A percentile compares a stretch with the other conserved stretches of the same genome.
phyloP scores from a whole-genome alignment of 2,113 vertebrate genomes.

The Cephalopholis sonnerati region DNA sequence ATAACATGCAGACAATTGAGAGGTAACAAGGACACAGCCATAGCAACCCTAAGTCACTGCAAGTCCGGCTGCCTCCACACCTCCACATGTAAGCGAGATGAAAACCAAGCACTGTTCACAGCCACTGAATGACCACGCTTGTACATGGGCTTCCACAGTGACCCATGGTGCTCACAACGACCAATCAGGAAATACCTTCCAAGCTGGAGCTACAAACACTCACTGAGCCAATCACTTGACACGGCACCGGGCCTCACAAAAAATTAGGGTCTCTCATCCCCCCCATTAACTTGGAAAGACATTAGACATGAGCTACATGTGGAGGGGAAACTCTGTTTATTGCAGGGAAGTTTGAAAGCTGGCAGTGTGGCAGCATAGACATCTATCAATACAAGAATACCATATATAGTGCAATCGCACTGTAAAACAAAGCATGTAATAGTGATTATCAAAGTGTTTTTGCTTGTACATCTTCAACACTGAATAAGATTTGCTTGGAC shows the following conservation, averaged over 20 bases:
- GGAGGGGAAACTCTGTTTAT: slow-evolving; percentile 21
- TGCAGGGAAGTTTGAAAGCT: background rate
- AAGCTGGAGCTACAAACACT: slow-evolving; percentile 74
- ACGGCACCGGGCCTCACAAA: slow-evolving; percentile 19
- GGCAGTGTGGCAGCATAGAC: background rate
- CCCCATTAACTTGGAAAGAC: slow-evolving; percentile 23
- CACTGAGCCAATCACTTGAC: slow-evolving; percentile 68
- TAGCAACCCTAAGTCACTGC: slow-evolving; percentile 54
- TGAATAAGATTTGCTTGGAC: background rate
- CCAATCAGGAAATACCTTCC: slow-evolving; percentile 82
- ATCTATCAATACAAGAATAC: background rate
- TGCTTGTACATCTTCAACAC: background rate
- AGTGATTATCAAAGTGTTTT: background rate
- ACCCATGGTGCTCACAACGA: slow-evolving; percentile 70
- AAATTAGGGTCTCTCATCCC: slow-evolving; percentile 18
- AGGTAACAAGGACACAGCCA: slow-evolving; percentile 64
- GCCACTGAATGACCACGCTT: slow-evolving; percentile 78
- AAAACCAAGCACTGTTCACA: slow-evolving; percentile 77
- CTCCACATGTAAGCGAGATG: slow-evolving; percentile 72
- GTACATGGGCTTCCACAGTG: slow-evolving; percentile 70
- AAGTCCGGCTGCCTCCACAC: slow-evolving; percentile 56
- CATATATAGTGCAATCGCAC: background rate
- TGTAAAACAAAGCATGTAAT: background rate
- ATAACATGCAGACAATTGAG: slow-evolving; percentile 52
- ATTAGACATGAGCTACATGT: slow-evolving; percentile 17